A percentile compares a stretch with the other conserved stretches of the same genome.
These are phyloP conservation scores for Drosophila nigricruria DNA, from an alignment of 2,888 invertebrate species.

Conservation along the genomic window DNA sequence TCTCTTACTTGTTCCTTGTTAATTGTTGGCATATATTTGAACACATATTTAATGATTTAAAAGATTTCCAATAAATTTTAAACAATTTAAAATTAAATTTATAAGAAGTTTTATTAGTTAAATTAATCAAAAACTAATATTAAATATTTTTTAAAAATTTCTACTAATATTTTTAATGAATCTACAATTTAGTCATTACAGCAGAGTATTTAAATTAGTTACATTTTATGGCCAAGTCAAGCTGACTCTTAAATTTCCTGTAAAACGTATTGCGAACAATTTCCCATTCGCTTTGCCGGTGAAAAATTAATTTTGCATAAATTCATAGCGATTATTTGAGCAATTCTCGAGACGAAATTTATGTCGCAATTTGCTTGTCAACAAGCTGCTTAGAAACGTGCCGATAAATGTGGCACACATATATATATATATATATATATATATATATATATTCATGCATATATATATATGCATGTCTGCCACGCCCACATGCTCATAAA, in stretches of 20 bases:
- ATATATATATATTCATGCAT: not conserved
- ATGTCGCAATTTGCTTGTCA: conserved; percentile 60
- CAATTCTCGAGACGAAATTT: conserved; percentile 39
- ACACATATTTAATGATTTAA: not conserved
- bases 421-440: not conserved
- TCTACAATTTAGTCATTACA: not conserved
- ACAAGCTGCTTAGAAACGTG: conserved; percentile 59
- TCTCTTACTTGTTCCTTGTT: no score
- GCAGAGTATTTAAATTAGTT: not conserved
- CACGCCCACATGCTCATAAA: conserved; percentile 48
- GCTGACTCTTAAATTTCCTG: not conserved
- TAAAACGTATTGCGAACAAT: not conserved
- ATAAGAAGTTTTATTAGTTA: not conserved
- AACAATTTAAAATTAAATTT: not conserved
- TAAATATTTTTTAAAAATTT: not conserved
- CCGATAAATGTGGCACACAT: conserved; percentile 36
- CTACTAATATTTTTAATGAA: not conserved
- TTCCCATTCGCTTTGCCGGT: not conserved
- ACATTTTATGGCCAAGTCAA: not conserved
- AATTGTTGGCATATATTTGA: no score
- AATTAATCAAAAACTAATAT: not conserved
- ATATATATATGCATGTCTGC: not conserved
- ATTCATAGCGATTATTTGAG: conserved; percentile 40
- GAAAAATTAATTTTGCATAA: conserved; percentile 38
- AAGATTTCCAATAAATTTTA: no score